These are phyloP conservation scores for Geopemphigus sp. DNA, from an alignment of 1,140 invertebrate species.

Conservation along the genomic window DNA sequence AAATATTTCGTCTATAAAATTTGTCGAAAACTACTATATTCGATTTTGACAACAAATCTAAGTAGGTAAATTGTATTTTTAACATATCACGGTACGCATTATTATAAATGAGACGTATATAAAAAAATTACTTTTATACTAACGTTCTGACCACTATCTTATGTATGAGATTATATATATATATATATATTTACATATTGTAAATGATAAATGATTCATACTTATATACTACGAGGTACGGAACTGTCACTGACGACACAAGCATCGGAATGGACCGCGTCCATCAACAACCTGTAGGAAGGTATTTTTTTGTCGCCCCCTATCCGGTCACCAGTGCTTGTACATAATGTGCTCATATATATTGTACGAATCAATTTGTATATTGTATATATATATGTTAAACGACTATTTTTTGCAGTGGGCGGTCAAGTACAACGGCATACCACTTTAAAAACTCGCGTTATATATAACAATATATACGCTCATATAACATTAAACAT, in stretches of 20 bases:
- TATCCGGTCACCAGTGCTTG: constrained; percentile 43
- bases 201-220: not conserved
- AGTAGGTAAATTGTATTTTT: too few species aligned
- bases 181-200: not conserved
- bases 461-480: constrained; percentile 1
- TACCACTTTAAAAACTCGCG: constrained; percentile 2
- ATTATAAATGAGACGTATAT: too few species aligned
- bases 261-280: not conserved
- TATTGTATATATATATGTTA: not conserved
- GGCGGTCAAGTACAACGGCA: constrained; percentile 37
- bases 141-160: too few species aligned
- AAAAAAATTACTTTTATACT: too few species aligned
- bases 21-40: too few species aligned
- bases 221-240: too few species aligned
- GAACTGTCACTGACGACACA: not conserved
- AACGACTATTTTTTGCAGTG: constrained; percentile 22
- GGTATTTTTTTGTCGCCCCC: constrained; percentile 42
- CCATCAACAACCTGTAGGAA: constrained; percentile 2
- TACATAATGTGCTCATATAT: constrained; percentile 7
- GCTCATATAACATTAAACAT: not conserved
- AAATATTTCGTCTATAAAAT: too few species aligned
- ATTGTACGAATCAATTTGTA: constrained; percentile 40
- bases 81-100: too few species aligned
- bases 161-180: not conserved
- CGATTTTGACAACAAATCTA: too few species aligned